Evolutionary conservation across 2,113 vertebrate genomes (phyloP).

Genomic region (Daphoenositta chrysoptera): DNA sequence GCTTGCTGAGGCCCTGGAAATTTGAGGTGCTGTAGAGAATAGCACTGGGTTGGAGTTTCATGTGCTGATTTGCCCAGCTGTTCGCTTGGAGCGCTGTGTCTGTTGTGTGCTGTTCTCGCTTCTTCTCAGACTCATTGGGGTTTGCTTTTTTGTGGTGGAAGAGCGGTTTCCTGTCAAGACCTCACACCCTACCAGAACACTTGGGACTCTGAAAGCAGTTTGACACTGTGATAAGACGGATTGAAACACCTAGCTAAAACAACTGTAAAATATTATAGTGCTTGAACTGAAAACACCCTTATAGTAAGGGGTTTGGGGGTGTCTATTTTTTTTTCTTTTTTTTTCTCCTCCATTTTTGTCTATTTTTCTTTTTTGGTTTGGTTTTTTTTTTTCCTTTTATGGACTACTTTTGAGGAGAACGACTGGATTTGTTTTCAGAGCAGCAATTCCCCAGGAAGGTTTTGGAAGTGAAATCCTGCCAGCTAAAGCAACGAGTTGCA

Average conservation of each 20-base stretch:
- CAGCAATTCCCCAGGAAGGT: not conserved
- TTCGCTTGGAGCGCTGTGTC: not conserved
- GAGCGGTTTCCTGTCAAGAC: not conserved
- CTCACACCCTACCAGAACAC: not conserved
- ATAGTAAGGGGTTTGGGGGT: not conserved
- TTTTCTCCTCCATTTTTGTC: accelerated
- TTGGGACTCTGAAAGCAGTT: not conserved
- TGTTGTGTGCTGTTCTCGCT: not conserved
- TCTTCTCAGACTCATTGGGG: not conserved
- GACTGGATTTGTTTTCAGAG: not conserved
- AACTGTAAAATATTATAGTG: not conserved
- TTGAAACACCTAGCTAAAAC: not conserved
- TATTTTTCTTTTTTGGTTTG: too few relatives aligned
- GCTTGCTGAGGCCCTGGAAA: not conserved
- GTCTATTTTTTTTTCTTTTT: not conserved
- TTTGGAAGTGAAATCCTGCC: not conserved
- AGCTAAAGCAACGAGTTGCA: not conserved
- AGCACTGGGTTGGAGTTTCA: not conserved
- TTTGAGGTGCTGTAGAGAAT: not conserved
- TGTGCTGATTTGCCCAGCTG: not conserved
- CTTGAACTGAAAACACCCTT: not conserved
- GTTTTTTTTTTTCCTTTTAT: not conserved
- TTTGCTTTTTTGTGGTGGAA: not conserved
- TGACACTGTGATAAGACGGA: not conserved
- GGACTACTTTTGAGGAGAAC: not conserved